Evolutionary conservation across 2,888 invertebrate species (phyloP).

Genomic region (Eucera pruinosa): DNA sequence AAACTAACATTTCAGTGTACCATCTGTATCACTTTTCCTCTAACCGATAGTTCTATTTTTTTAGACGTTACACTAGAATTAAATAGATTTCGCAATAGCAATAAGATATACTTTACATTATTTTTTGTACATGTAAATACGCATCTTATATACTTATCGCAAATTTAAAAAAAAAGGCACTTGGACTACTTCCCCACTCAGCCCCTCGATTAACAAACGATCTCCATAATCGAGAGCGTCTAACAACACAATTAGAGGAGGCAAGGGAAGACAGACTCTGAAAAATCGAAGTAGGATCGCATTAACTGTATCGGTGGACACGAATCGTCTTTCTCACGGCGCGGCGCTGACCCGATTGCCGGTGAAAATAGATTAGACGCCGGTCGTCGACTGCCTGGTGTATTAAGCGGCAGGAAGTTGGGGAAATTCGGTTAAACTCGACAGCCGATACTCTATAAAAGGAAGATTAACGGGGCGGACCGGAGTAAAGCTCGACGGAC

Average conservation of each 20-base stretch:
- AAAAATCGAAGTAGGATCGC: conserved; percentile 45
- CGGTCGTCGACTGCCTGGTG: conserved; percentile 11
- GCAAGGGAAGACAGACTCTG: not conserved
- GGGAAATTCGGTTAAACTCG: conserved; percentile 63
- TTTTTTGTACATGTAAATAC: no score
- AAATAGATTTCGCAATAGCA: no score
- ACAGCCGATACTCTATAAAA: conserved; percentile 61
- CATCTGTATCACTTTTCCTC: no score
- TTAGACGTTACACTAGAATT: no score
- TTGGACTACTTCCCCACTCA: no score
- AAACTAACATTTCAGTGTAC: no score
- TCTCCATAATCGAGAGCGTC: no score
- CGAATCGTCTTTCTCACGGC: conserved; percentile 12
- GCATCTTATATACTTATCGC: no score
- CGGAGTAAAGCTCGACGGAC: conserved; percentile 36
- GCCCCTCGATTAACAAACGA: no score
- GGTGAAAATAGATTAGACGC: conserved; percentile 59
- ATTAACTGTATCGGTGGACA: conserved; percentile 21
- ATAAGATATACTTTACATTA: no score
- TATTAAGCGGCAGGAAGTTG: conserved; percentile 57
- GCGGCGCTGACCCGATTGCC: not conserved
- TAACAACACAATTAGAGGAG: not conserved
- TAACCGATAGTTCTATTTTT: no score
- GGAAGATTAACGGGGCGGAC: conserved; percentile 57
- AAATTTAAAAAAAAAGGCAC: no score